Evolutionary conservation across 2,113 vertebrate species (phyloP), one percentile per base, ranked within the genome.

Genomic region (Lophius piscatorius): DNA sequence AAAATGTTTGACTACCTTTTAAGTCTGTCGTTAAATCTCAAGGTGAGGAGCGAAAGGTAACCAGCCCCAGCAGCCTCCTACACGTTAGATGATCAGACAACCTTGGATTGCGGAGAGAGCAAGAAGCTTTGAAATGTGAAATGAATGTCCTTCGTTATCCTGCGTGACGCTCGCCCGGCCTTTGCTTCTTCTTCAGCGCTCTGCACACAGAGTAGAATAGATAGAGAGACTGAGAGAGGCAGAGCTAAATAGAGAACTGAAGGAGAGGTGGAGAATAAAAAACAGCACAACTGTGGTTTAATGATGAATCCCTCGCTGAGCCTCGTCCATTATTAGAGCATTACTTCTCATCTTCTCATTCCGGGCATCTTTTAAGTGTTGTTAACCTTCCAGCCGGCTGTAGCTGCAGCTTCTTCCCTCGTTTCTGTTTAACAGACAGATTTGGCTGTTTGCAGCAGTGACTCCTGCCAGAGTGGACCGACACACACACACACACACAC

Each of bases 331-430:
- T 63, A 82, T 74, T 81, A 83, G 65, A 82, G n/a, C n/a, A n/a
- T 79, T 61, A 78, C 58, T 79, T 73, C 70, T 83, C 77, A 80
- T 86, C 78, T 76, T 76, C 67, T 85, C 68, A 82, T 85, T 88
- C 70, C 78, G 65, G 78, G 83, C 81, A 82, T 87, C 70, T 85
- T 87, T 78, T 76, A 70, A 63, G 62, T 65, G 64, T 79, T 73
- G 78, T 84, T 72, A 55, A 65, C 36, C 23, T 31, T 74, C 85
- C 81, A 81, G 59, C 59, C 61, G 70, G 58, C 77, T 76, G 51
- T 62, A 56, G 60, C 58, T 57, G 29, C 42, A 46, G 22, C 70
- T 63, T 54, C 57, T 45, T 66, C 45, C 23, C 38, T 13, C 40
- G 75, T 70, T 69, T 34, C 70, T 47, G 68, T 62, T 68, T 44